A percentile compares a stretch with the other conserved stretches of the same genome.
These are phyloP conservation scores for Aythya fuligula DNA, from an alignment of 2,797 vertebrate genomes.

Conservation along the genomic window DNA sequence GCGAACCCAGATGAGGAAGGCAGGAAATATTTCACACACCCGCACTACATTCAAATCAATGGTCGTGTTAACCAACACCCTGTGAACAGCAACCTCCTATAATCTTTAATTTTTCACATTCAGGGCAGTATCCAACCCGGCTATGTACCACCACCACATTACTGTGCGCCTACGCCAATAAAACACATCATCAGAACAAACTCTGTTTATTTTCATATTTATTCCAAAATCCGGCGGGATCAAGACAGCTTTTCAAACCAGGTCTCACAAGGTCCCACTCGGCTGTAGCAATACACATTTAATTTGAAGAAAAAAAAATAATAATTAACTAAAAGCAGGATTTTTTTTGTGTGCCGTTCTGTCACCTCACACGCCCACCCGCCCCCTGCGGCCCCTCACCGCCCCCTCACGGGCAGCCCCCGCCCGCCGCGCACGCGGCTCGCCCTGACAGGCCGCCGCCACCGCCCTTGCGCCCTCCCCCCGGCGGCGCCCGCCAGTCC, in stretches of 20 bases:
- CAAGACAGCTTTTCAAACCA: background rate
- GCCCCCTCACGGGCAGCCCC: too few relatives aligned
- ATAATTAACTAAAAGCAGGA: too few relatives aligned
- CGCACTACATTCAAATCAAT: background rate
- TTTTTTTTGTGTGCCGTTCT: too few relatives aligned
- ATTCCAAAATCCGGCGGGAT: background rate
- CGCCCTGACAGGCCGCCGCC: too few relatives aligned
- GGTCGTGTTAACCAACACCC: background rate
- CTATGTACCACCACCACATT: background rate
- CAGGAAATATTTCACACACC: background rate
- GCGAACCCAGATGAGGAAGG: background rate
- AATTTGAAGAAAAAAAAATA: background rate
- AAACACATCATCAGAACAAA: background rate
- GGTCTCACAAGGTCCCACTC: background rate
- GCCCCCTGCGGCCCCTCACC: too few relatives aligned
- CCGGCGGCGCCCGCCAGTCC: too few relatives aligned
- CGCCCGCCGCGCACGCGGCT: too few relatives aligned
- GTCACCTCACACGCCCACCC: too few relatives aligned
- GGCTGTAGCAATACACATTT: fast-evolving
- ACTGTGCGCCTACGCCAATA: background rate
- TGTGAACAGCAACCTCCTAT: background rate
- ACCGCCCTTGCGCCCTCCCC: too few relatives aligned
- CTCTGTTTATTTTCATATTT: background rate
- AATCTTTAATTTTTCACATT: background rate
- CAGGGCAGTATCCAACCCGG: background rate